Evolutionary conservation across 2,888 invertebrate genomes (phyloP), one percentile per base, ranked within the genome.

Genomic region (Ichneumon xanthorius): DNA sequence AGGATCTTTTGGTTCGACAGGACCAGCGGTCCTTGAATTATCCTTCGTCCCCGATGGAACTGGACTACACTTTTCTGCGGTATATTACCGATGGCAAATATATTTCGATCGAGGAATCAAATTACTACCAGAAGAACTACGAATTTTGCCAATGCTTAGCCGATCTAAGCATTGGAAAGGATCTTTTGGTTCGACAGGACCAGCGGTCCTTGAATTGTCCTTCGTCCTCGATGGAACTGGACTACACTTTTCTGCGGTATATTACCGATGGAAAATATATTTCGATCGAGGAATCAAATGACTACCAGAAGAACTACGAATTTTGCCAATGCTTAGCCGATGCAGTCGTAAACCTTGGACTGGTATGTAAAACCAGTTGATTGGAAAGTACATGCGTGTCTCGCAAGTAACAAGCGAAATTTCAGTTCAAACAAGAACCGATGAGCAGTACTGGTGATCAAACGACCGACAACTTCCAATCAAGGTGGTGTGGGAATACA

Each of bases 1-100:
- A 89, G 87, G 88, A 89, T 89, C 91, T 90, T 91, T 91, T 92
- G 92, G 91, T 91, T 90, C 89, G 71, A 82, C 79, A 63, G 83
- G 79, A 40, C 58, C 82, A 84, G 76, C 7, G 37, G 14, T 58
- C 37, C 53, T 65, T 5, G 50, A 33, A 80, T 71, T 71, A 72
- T 80, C 61, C 45, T 80, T 48, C 40, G 65, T 76, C 71, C 80
- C 45, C 58, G 50, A 72, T 76, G 50, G 33, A 16, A 40, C 37
- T 16, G 45, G 40, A 45, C 58, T 53, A 33, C n/a, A 40, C 14
- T 53, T 55, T 58, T 48, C 19, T 33, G 45, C 48, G 45, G n/a
- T 63, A 48, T 33, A 37, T 70, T 40, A 26, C 16, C 16, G 4
- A 61, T 22, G 22, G 1, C 11, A 33, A 19, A 58, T 37, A 55